Percentiles rank a stretch among this genome's conserved stretches.
These are phyloP conservation scores for Nymphalis io DNA, from an alignment of 1,140 invertebrate genomes.

Conservation along the genomic window DNA sequence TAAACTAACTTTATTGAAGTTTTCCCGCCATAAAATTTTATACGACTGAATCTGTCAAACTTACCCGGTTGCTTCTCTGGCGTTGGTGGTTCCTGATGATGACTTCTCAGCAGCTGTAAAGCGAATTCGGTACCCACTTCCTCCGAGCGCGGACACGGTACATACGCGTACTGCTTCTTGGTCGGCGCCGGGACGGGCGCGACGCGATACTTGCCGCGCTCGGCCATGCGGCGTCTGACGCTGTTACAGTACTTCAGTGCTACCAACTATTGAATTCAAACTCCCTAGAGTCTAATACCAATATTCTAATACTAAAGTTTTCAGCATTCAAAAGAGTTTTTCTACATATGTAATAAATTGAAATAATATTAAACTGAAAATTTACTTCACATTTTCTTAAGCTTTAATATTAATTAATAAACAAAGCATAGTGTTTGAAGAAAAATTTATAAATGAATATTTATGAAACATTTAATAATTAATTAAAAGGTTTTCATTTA, in stretches of 20 bases:
- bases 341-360: not conserved
- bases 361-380: too few relatives aligned
- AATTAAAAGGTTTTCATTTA: too few relatives aligned
- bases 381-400: too few relatives aligned
- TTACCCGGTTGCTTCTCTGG: conserved; percentile 64
- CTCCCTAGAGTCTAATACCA: conserved; percentile 6
- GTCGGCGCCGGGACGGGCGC: conserved; percentile 78
- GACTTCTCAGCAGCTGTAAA: conserved; percentile 56
- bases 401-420: too few relatives aligned
- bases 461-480: too few relatives aligned
- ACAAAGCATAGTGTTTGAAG: too few relatives aligned
- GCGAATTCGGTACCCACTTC: conserved; percentile 79
- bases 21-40: conserved; percentile 51
- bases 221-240: conserved; percentile 76
- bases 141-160: conserved; percentile 81
- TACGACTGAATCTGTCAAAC: conserved; percentile 30
- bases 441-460: too few relatives aligned
- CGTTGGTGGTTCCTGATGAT: conserved; percentile 54
- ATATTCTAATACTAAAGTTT: not conserved
- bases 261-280: conserved; percentile 28
- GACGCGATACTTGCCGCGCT: conserved; percentile 73
- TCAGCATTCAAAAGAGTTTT: not conserved
- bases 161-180: conserved; percentile 81
- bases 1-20: conserved; percentile 26
- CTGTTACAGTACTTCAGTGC: conserved; percentile 37